phyloP scores from a whole-genome alignment of 2,113 vertebrate species.

The Desmodus rotundus region DNA sequence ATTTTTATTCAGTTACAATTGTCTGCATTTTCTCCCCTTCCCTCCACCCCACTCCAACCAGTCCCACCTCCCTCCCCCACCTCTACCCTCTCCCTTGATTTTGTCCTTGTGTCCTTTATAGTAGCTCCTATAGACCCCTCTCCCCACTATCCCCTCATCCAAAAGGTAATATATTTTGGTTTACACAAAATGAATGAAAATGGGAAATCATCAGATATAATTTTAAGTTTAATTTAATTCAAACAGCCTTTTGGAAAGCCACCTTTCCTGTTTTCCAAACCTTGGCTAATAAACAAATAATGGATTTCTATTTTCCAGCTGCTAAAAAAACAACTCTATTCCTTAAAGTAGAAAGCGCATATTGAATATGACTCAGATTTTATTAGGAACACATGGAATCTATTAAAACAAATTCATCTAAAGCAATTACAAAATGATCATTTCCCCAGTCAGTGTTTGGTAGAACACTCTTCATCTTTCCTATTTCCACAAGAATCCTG shows the following conservation, averaged over 20 bases:
- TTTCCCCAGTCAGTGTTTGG: neutral
- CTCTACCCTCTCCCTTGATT: no score
- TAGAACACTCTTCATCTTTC: neutral
- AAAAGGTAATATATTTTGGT: neutral
- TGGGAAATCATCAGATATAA: neutral
- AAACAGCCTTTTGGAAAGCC: neutral
- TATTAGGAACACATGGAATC: neutral
- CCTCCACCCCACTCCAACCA: no score
- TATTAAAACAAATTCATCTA: neutral
- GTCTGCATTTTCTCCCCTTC: no score
- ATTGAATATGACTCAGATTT: constrained; percentile 22
- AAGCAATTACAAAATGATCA: neutral
- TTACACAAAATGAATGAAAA: constrained; percentile 30
- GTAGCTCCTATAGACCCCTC: no score
- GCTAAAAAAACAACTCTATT: constrained; percentile 6
- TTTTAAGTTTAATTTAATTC: constrained; percentile 41
- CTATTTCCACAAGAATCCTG: neutral
- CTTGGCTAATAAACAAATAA: constrained; percentile 12
- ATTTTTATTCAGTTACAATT: no score
- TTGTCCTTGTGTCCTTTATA: no score
- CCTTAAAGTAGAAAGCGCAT: neutral
- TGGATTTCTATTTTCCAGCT: neutral
- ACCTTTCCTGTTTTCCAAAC: constrained; percentile 41
- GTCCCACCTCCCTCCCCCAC: no score
- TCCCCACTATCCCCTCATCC: no score